Conservation (phyloP, 1,140 invertebrate genomes). For the Harlomillsia oculata region DNA sequence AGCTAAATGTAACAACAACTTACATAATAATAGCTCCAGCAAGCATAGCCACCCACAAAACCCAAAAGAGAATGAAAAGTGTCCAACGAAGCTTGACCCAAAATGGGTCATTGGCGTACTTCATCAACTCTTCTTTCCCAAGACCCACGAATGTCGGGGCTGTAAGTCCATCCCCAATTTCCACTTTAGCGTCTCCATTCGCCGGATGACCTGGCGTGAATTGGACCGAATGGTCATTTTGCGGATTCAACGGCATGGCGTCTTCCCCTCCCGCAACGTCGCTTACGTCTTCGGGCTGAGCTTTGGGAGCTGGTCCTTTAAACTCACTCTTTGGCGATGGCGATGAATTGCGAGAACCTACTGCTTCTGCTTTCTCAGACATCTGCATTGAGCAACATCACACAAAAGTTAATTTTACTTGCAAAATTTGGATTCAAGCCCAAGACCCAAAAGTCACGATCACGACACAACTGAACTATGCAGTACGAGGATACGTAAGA, state of each 20-base stretch:
- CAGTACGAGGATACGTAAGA: too few species aligned
- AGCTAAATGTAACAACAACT: too few species aligned
- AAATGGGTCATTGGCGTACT: slow-evolving; percentile 79
- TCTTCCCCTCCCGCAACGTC: slow-evolving; percentile 16
- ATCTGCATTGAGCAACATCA: too few species aligned
- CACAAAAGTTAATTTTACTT: too few species aligned
- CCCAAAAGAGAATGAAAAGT: slow-evolving; percentile 76
- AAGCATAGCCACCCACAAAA: slow-evolving; percentile 74
- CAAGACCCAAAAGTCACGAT: too few species aligned
- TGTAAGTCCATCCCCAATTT: slow-evolving; percentile 54
- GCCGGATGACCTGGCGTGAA: slow-evolving; percentile 50
- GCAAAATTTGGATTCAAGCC: too few species aligned
- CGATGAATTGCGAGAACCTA: neutral
- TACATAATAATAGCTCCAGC: slow-evolving; percentile 68
- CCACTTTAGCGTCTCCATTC: slow-evolving; percentile 78
- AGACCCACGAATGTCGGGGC: slow-evolving; percentile 59
- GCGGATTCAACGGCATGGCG: slow-evolving; percentile 25
- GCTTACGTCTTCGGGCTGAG: slow-evolving; percentile 25
- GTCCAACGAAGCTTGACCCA: slow-evolving; percentile 77
- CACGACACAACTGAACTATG: too few species aligned
- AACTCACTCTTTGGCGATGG: slow-evolving; percentile 3
- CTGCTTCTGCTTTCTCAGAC: too few species aligned
- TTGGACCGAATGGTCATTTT: slow-evolving; percentile 47
- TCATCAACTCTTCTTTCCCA: slow-evolving; percentile 83
- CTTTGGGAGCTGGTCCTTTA: slow-evolving; percentile 29